Evolutionary conservation across 2,113 vertebrate genomes (phyloP), one percentile per base, ranked within the genome.

Genomic region (Rhinichthys klamathensis): DNA sequence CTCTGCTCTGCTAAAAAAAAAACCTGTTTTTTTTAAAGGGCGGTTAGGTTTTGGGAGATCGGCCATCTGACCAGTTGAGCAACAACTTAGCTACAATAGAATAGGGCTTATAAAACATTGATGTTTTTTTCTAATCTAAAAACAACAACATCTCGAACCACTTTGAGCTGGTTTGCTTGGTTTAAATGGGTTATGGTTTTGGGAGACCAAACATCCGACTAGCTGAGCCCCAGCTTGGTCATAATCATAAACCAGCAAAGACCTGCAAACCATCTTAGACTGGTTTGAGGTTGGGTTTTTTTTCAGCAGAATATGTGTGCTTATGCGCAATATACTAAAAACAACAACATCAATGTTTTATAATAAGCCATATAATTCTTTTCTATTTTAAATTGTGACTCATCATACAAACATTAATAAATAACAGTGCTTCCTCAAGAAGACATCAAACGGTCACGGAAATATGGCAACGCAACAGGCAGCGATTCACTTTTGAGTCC

Each of bases 361-460:
- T 9, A 63, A 25, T 18, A 41, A 80, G 35, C n/a, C 1, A 0
- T n/a, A 44, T n/a, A 12, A 15, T 61, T 44, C 1, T 27, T 63
- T 7, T 27, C n/a, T 41, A n/a, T 63, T 63, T 63, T 63, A 63
- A 46, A 80, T 27, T 80, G 35, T 63, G n/a, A 46, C 56, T 80
- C 78, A 80, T 63, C 58, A 44, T 41, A 27, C 10, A 79, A 79
- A 61, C 35, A 25, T 61, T 41, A 79, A 27, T 7, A 38, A 63
- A 61, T 61, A 46, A 46, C n/a, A 46, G 13, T 63, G 38, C 41
- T 16, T 73, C 56, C 27, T 63, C 58, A 12, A 35, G 8, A 80
- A 80, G 35, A 38, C 38, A 80, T 44, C 77, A 80, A 27, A n/a
- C 4, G 16, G 58, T 44, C n/a, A 10, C 0, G 2, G 3, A 63